These are phyloP conservation scores for Dichetophora obliterata DNA, from an alignment of 2,888 invertebrate genomes.

Conservation along the genomic window DNA sequence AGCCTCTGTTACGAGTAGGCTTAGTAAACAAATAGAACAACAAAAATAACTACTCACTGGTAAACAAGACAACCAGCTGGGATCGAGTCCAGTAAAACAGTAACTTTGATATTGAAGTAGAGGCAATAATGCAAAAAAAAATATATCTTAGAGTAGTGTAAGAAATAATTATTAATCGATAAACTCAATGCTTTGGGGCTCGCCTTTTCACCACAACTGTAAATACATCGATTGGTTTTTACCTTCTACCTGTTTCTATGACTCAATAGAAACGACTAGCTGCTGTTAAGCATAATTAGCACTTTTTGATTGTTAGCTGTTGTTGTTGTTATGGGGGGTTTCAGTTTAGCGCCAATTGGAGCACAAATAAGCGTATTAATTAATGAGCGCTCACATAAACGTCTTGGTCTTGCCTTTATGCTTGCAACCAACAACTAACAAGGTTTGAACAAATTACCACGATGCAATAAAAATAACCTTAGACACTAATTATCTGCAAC, in stretches of 20 bases:
- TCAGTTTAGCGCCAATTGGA: slow-evolving; percentile 24
- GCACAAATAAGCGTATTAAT: slow-evolving; percentile 29
- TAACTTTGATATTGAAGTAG: too few relatives aligned
- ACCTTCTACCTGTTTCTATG: neutral
- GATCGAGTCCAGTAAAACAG: too few relatives aligned
- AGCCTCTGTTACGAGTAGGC: too few relatives aligned
- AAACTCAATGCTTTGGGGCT: too few relatives aligned
- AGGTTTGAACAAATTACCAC: neutral
- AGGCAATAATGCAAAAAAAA: too few relatives aligned
- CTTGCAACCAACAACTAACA: neutral
- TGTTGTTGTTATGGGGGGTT: neutral
- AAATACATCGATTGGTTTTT: too few relatives aligned
- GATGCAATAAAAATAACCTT: neutral
- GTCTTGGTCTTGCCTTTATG: neutral
- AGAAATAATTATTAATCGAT: too few relatives aligned
- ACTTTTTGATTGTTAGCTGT: neutral
- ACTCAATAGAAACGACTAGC: neutral
- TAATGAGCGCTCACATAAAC: neutral
- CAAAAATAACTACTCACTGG: too few relatives aligned
- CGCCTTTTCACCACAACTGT: too few relatives aligned
- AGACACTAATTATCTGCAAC: slow-evolving; percentile 11
- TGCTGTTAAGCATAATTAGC: neutral
- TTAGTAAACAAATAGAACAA: too few relatives aligned
- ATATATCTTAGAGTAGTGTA: too few relatives aligned
- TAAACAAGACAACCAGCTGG: too few relatives aligned